Conservation (phyloP, 2,888 invertebrate genomes). For the Amblyteles armatorius region DNA sequence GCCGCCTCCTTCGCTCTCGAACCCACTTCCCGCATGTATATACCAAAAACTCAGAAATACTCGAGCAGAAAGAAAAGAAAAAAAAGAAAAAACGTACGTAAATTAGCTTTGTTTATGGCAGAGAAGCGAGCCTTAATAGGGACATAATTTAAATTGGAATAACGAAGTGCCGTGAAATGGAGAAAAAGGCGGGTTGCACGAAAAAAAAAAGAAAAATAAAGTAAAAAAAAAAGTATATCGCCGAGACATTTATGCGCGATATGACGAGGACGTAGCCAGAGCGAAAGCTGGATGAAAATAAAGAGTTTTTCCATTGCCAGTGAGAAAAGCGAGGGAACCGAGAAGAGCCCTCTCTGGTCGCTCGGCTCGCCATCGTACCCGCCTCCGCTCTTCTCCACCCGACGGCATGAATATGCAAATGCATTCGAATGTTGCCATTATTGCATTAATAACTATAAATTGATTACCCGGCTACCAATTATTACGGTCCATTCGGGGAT, state of each 20-base stretch:
- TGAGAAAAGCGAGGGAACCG: conserved; percentile 45
- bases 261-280: conserved; percentile 11
- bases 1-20: too few relatives aligned
- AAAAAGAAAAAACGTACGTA: not conserved
- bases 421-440: conserved; percentile 69
- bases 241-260: conserved; percentile 35
- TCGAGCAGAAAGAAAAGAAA: not conserved
- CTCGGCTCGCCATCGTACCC: conserved; percentile 16
- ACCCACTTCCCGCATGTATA: not conserved
- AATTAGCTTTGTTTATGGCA: conserved; percentile 34
- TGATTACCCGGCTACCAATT: conserved; percentile 75
- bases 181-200: not conserved
- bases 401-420: conserved; percentile 69
- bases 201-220: conserved; percentile 1
- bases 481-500: conserved; percentile 63
- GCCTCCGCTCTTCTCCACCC: conserved; percentile 1
- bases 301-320: conserved; percentile 46
- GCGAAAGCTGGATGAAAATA: conserved; percentile 34
- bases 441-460: conserved; percentile 77
- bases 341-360: conserved; percentile 17
- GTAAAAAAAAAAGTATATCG: conserved; percentile 17
- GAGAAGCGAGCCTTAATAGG: conserved; percentile 33
- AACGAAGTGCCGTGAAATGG: conserved; percentile 29
- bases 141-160: conserved; percentile 39
- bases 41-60: not conserved